Conservation (phyloP, 2,888 invertebrate species). For the Cinara cedri region DNA sequence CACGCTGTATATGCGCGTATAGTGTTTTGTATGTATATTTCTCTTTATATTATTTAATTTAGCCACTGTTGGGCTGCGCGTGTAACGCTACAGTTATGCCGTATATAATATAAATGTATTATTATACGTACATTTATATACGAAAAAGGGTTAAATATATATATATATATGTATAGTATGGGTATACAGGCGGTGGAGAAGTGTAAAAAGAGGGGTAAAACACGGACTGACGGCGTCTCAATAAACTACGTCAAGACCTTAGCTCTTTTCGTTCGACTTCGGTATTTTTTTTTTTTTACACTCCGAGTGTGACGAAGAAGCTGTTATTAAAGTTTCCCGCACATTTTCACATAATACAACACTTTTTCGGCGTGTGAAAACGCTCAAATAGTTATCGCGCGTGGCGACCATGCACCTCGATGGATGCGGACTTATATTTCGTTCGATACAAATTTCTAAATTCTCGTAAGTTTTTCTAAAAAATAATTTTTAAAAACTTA, state of each 20-base stretch:
- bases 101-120: neutral
- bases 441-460: no score
- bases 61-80: slow-evolving; percentile 30
- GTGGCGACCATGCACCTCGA: no score
- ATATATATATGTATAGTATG: slow-evolving; percentile 10
- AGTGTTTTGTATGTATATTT: no score
- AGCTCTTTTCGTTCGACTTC: slow-evolving; percentile 28
- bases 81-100: neutral
- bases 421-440: no score
- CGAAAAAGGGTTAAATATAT: slow-evolving; percentile 48
- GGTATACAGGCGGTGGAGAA: slow-evolving; percentile 6
- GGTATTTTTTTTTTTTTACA: slow-evolving; percentile 21
- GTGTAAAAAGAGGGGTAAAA: slow-evolving; percentile 50
- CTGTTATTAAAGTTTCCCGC: no score
- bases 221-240: slow-evolving; percentile 39
- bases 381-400: no score
- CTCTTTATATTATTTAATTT: slow-evolving; percentile 50
- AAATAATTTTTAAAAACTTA: no score
- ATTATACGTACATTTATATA: neutral
- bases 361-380: no score
- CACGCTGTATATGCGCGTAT: neutral
- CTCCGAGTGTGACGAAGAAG: no score
- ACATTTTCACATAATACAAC: no score
- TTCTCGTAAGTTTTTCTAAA: no score
- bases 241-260: slow-evolving; percentile 49